These are phyloP conservation scores for Threskiornis aethiopicus DNA, from an alignment of 2,797 vertebrate species.

Conservation along the genomic window DNA sequence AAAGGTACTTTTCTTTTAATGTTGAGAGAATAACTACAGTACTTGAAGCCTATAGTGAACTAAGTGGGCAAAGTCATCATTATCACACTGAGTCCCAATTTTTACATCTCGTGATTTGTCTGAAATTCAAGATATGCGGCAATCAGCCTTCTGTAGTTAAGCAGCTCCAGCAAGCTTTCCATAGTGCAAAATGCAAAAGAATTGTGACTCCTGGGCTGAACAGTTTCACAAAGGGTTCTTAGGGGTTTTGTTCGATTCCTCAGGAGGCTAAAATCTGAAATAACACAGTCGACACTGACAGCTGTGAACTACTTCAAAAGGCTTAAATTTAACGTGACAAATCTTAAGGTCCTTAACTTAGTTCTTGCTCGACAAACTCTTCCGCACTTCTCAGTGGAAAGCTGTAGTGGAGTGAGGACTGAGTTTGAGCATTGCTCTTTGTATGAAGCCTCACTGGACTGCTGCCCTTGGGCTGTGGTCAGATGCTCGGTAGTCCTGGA, in stretches of 20 bases:
- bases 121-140: slow-evolving; percentile 14
- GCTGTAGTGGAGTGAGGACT: background rate
- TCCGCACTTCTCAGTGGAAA: background rate
- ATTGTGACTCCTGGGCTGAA: background rate
- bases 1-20: slow-evolving; percentile 46
- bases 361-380: background rate
- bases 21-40: slow-evolving; percentile 30
- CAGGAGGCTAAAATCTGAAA: slow-evolving; percentile 34
- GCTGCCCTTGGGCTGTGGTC: background rate
- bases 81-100: slow-evolving; percentile 53
- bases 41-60: slow-evolving; percentile 26
- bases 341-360: background rate
- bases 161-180: slow-evolving; percentile 23
- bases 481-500: background rate
- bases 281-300: background rate
- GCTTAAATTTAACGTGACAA: slow-evolving; percentile 23
- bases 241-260: slow-evolving; percentile 48
- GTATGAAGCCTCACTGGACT: rapidly evolving
- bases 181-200: background rate
- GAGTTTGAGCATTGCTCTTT: background rate
- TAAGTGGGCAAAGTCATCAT: slow-evolving; percentile 46
- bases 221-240: slow-evolving; percentile 9
- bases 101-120: slow-evolving; percentile 41
- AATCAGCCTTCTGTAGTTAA: slow-evolving; percentile 46
- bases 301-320: slow-evolving; percentile 2